A percentile compares a stretch with the other conserved stretches of the same genome.
Evolutionary conservation across 2,797 vertebrate species (phyloP).

Genomic region (Acanthopagrus latus): DNA sequence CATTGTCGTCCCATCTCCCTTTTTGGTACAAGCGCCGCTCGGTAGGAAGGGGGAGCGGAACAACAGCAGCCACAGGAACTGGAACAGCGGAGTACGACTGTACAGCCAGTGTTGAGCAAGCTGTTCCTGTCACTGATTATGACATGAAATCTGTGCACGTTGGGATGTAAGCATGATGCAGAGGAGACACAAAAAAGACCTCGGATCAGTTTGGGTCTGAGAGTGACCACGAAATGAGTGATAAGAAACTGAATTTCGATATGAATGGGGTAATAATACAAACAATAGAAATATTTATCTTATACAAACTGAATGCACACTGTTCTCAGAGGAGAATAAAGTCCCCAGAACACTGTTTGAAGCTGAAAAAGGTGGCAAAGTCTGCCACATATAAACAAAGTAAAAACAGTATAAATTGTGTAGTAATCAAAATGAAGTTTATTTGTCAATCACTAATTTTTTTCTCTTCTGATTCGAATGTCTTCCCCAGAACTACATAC

Average conservation of each 20-base stretch:
- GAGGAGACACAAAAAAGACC: slow-evolving; percentile 34
- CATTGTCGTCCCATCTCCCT: slow-evolving; percentile 45
- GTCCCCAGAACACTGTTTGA: no score
- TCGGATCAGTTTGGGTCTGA: slow-evolving; percentile 40
- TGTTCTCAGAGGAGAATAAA: no score
- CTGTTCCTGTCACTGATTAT: slow-evolving; percentile 64
- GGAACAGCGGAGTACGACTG: slow-evolving; percentile 56
- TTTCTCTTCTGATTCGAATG: no score
- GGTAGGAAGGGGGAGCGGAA: slow-evolving; percentile 55
- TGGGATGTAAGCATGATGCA: slow-evolving; percentile 52
- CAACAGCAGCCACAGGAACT: slow-evolving; percentile 61
- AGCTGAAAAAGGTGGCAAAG: no score
- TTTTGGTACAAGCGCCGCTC: slow-evolving; percentile 31
- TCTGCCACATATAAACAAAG: no score
- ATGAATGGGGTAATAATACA: no score
- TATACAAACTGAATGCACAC: no score
- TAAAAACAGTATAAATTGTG: no score
- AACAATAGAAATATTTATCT: no score
- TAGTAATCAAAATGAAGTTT: no score
- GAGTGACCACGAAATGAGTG: slow-evolving; percentile 25
- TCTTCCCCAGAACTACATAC: no score
- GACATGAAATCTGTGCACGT: slow-evolving; percentile 45
- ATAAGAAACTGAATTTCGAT: neutral
- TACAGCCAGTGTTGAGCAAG: slow-evolving; percentile 57
- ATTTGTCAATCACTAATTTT: no score